Evolutionary conservation across 35 echinoderm and acorn worm genomes (phyloP), one percentile per base, ranked within the genome.

Genomic region (Ophioderma brevispina): DNA sequence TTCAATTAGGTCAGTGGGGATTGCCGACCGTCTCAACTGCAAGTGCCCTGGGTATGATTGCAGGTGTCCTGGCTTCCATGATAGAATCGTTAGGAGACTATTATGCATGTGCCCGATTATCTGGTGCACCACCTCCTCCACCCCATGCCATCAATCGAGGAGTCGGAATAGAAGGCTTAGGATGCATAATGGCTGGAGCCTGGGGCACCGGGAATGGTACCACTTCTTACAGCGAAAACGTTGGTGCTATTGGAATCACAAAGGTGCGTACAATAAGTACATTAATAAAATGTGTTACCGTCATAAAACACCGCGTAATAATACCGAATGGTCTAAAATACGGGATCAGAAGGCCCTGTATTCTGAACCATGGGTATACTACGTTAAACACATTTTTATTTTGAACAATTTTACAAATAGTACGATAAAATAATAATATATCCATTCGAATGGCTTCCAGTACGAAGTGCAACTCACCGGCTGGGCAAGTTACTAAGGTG

Each of bases 151-250:
- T 98, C 37, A 98, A 98, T 84, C 85, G 96, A 31, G 96, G 96
- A 35, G 89, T 98, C 1, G 63, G 89, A 37, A 87, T 97, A 33
- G 95, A 97, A 52, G 95, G 95, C 11, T 78, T 97, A 50, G 95
- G 95, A 21, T 97, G 96, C 64, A 78, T 98, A 25, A 76, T 98
- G 50, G 96, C 96, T 6, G 96, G 96, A n/a, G 80, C 94, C 14
- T 98, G 92, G 92, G 96, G 96, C 3, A 94, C 96, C 18, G 96
- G 89, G 34, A 98, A 91, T 35, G 96, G 96, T 21, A 94, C 96
- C 0, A 98, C 96, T 0, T 98, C 96, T 30, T 92, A 94, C 90
- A 98, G 96, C 70, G 89, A 98, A 63, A 98, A 98, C 35, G 90
- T 98, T 33, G 96, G 96, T 32, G 92, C 92, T 1, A 94, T 98